These are phyloP conservation scores for Heteropelma amictum DNA, from an alignment of 2,888 invertebrate genomes.

Conservation along the genomic window DNA sequence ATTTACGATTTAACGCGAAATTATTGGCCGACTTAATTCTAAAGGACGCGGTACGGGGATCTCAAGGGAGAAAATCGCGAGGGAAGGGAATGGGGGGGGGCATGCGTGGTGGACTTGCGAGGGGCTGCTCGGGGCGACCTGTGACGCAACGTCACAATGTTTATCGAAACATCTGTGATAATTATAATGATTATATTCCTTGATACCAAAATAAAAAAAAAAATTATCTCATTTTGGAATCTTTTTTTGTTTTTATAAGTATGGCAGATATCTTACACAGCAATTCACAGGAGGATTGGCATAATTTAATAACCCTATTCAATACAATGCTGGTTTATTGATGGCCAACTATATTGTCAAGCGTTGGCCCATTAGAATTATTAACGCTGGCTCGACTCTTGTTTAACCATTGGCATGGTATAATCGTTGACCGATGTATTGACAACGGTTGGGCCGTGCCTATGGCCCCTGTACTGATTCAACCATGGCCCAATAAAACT, in stretches of 20 bases:
- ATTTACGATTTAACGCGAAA: too few species aligned
- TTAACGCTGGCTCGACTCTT: not conserved
- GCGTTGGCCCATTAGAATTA: conserved; percentile 3
- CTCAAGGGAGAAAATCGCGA: too few species aligned
- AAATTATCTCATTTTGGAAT: not conserved
- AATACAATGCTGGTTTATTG: not conserved
- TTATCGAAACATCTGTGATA: not conserved
- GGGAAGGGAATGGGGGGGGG: too few species aligned
- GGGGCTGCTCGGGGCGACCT: too few species aligned
- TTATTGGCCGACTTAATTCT: too few species aligned
- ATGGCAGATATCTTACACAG: conserved; percentile 3
- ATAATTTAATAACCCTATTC: not conserved
- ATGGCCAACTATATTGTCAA: conserved; percentile 12
- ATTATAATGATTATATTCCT: conserved; percentile 1
- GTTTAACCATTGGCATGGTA: not conserved
- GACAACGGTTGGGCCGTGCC: conserved; percentile 1
- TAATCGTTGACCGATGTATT: not conserved
- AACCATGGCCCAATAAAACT: conserved; percentile 3
- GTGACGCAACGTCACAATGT: too few species aligned
- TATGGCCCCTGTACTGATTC: not conserved
- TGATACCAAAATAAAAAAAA: not conserved
- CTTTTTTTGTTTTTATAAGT: not conserved
- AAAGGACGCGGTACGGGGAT: too few species aligned
- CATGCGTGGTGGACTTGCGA: too few species aligned
- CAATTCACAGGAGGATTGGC: conserved; percentile 1